Conservation (phyloP, 2,888 invertebrate genomes). For the Antheraea assamensis region DNA sequence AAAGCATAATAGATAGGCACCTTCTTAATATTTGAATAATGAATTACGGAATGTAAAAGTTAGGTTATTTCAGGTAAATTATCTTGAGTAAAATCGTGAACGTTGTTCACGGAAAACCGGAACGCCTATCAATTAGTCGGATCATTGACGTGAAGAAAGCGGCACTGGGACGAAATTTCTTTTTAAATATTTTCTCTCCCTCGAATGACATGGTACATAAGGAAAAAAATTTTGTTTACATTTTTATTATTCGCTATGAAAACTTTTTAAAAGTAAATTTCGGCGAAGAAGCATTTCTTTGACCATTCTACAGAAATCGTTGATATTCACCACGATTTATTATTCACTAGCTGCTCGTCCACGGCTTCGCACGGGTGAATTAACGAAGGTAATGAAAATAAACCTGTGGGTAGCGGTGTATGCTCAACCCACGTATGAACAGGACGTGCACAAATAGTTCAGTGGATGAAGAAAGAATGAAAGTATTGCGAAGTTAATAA, state of each 20-base stretch:
- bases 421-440: no score
- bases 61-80: background rate
- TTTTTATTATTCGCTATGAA: background rate
- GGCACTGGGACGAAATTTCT: conserved; percentile 29
- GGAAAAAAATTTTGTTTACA: conserved; percentile 23
- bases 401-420: no score
- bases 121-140: conserved; percentile 53
- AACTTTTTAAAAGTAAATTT: background rate
- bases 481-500: no score
- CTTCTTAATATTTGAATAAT: background rate
- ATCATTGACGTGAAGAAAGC: conserved; percentile 46
- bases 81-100: background rate
- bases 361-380: no score
- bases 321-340: background rate
- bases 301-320: background rate
- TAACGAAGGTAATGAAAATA: no score
- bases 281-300: background rate
- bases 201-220: background rate
- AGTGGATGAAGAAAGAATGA: no score
- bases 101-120: conserved; percentile 29
- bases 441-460: no score
- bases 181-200: conserved; percentile 36
- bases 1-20: background rate
- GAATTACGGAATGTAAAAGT: background rate
- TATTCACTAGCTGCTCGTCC: no score